Conservation (phyloP, 2,888 invertebrate species). For the Stomorhina lunata region DNA sequence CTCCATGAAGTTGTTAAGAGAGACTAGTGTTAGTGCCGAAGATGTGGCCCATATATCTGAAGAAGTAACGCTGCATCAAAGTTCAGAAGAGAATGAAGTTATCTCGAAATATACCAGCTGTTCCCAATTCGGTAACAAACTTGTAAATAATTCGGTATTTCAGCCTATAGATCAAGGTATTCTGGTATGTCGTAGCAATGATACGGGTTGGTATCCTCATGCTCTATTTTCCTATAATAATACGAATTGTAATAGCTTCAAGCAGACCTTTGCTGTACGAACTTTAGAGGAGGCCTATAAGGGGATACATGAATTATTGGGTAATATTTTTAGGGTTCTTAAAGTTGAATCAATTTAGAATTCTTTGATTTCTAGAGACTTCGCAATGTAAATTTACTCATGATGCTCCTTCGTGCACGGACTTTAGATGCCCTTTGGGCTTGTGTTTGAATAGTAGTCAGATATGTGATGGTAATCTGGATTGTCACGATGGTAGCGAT, state of each 20-base stretch:
- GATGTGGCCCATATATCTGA: conserved; percentile 72
- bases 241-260: conserved; percentile 79
- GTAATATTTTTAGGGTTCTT: conserved; percentile 67
- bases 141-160: conserved; percentile 62
- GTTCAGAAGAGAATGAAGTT: conserved; percentile 60
- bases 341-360: too few relatives aligned
- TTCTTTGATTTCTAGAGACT: conserved; percentile 69
- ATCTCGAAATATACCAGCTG: conserved; percentile 73
- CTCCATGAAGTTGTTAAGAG: conserved; percentile 67
- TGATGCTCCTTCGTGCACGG: conserved; percentile 80
- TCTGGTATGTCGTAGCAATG: conserved; percentile 84
- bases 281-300: conserved; percentile 72
- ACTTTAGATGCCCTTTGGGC: conserved; percentile 86
- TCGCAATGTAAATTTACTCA: conserved; percentile 71
- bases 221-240: conserved; percentile 84
- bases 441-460: conserved; percentile 83
- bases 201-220: conserved; percentile 86
- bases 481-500: conserved; percentile 87
- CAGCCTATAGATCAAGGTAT: conserved; percentile 84
- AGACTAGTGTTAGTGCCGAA: conserved; percentile 71
- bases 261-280: conserved; percentile 70
- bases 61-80: conserved; percentile 68
- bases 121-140: conserved; percentile 71
- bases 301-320: conserved; percentile 73
- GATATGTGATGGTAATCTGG: conserved; percentile 85